phyloP scores from a whole-genome alignment of 2,888 invertebrate genomes.

The Ganaspis brasiliensis region DNA sequence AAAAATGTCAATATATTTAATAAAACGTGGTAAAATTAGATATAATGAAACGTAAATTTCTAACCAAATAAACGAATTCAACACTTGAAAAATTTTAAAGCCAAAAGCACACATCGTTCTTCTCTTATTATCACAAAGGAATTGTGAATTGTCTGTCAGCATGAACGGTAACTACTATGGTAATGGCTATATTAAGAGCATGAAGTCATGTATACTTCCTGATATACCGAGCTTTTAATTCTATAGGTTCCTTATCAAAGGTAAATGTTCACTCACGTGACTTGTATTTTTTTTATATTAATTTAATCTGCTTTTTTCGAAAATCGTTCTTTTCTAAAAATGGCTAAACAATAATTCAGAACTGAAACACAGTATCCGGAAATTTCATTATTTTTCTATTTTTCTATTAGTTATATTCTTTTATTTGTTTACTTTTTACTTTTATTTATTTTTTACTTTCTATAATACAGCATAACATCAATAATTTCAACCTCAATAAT shows the following conservation, averaged over 20 bases:
- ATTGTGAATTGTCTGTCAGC: constrained; percentile 50
- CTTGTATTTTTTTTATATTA: neutral
- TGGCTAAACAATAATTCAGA: no score
- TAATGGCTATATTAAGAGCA: constrained; percentile 68
- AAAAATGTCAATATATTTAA: no score
- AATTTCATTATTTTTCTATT: no score
- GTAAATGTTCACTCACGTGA: neutral
- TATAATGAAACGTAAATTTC: neutral
- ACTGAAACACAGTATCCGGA: no score
- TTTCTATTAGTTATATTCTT: no score
- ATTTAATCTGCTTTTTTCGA: neutral
- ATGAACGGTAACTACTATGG: constrained; percentile 47
- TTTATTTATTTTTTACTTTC: no score
- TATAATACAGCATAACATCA: no score
- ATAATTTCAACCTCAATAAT: no score
- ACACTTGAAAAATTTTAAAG: neutral
- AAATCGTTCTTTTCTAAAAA: neutral
- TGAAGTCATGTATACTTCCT: constrained; percentile 63
- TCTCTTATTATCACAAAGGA: constrained; percentile 48
- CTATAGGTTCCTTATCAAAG: constrained; percentile 8
- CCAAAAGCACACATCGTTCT: constrained; percentile 45
- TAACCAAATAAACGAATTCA: neutral
- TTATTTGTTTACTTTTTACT: no score
- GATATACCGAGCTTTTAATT: constrained; percentile 14
- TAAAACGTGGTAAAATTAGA: neutral